Base-by-base conservation (phyloP, 1,140 invertebrate species). In the Yoshiicerus persimilis region DNA sequence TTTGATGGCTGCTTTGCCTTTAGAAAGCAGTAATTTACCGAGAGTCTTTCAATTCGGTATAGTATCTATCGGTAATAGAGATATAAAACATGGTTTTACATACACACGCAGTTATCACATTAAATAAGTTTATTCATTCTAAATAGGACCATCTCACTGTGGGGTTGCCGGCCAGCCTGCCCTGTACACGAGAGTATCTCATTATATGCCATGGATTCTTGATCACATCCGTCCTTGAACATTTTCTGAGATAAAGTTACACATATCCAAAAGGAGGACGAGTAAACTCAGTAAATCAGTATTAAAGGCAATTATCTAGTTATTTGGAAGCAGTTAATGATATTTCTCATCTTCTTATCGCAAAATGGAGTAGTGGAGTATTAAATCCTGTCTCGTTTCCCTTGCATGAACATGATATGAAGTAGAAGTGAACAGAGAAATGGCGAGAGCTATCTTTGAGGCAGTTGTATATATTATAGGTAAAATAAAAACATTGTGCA, bases 121-220 rank as follows among this genome's bases (percentile, higher is more conserved):
- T n/a, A n/a, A n/a, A 2, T 39, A 39, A 39, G 38, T 39, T 11
- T 86, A 56, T 13, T 86, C 85, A 30, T 87, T 88, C 5, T 84
- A 77, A 13, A 25, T 88, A 10, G 89, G 89, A 4, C 89, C 89
- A 38, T 32, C 83, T 0, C 41, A 27, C 3, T 90, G 89, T 66
- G 89, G 86, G 10, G 66, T 32, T n/a, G 80, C 86, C 13, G 88
- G 47, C 11, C 86, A 89, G 25, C 89, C 89, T 13, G 89, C 86
- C 23, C 30, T 90, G 38, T 90, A 90, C 41, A 89, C 89, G 13
- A 86, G 85, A 86, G 47, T 89, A n/a, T n/a, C 86, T 16, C 34
- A 89, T 34, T 90, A 66, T 38, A 30, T 87, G n/a, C 27, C 16
- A 27, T 90, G 89, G 89, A 89, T 90, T 27, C 30, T 88, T 23